phyloP scores from a whole-genome alignment of 2,113 vertebrate genomes.

The Perca flavescens region DNA sequence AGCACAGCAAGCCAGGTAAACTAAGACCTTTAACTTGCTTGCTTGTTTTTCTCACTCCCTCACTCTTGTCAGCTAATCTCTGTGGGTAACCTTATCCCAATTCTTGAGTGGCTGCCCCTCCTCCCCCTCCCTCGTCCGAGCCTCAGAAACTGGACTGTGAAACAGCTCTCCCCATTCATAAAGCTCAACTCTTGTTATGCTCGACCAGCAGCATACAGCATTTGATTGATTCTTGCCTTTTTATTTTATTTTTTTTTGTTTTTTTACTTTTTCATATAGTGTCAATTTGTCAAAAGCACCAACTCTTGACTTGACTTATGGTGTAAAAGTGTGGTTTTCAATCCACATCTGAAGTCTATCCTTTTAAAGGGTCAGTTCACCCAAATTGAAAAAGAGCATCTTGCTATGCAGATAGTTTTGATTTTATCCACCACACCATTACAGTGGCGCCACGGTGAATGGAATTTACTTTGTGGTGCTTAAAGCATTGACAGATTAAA shows the following conservation, averaged over 20 bases:
- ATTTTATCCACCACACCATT: not conserved
- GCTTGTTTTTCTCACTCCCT: slow-evolving; percentile 78
- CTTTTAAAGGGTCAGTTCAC: slow-evolving; percentile 4
- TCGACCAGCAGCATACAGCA: slow-evolving; percentile 33
- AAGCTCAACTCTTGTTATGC: slow-evolving; percentile 59
- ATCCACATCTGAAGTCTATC: not conserved
- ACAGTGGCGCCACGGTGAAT: not conserved
- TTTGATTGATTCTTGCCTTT: slow-evolving; percentile 48
- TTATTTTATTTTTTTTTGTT: not conserved
- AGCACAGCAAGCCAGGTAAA: slow-evolving; percentile 71
- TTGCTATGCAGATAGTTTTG: not conserved
- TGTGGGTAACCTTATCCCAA: slow-evolving; percentile 79
- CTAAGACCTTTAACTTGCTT: slow-evolving; percentile 75
- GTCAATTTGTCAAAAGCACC: slow-evolving; percentile 20
- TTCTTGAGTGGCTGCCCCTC: slow-evolving; percentile 56
- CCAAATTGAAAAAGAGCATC: not conserved
- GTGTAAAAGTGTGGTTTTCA: not conserved
- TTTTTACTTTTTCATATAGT: slow-evolving; percentile 3
- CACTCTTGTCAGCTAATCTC: slow-evolving; percentile 80
- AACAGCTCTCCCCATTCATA: slow-evolving; percentile 69
- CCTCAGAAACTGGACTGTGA: slow-evolving; percentile 62
- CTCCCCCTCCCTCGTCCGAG: not conserved
- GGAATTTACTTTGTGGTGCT: not conserved
- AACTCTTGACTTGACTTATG: not conserved
- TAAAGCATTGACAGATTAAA: not conserved